Evolutionary conservation across 2,797 vertebrate genomes (phyloP), one percentile per base, ranked within the genome.

Genomic region (Tiaroga cobitis): DNA sequence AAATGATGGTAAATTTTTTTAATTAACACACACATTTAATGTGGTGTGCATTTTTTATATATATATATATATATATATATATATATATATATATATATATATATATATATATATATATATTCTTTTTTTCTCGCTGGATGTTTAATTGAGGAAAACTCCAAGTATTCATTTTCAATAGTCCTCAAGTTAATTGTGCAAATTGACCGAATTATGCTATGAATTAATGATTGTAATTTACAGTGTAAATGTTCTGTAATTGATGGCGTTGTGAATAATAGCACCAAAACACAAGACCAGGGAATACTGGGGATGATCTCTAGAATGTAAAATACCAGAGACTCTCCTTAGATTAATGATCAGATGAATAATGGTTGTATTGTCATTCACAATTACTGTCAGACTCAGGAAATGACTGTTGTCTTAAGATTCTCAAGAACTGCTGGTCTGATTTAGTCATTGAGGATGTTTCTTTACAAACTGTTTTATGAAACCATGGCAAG

Each of bases 321-420:
- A 43, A 43, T 73, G 37, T 72, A 13, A 41, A 41, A 70, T 41
- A 72, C n/a, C 49, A 16, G 11, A 73, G 68, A 54, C 43, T 11
- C 79, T 59, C 68, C 37, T 63, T 37, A 41, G 21, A 70, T 34
- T 6, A 81, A 56, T 29, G 6, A 59, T 41, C 4, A 43, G 18
- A 61, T 73, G 51, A 82, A 77, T 77, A 77, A 61, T 61, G 26
- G 37, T 24, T 73, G 29, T 73, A 46, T 15, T 24, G 63, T 81
- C 46, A 39, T 37, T 69, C 63, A 54, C 29, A 24, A 24, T 75
- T 2, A 56, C 34, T 39, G 51, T 67, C 54, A 39, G 54, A 41
- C 39, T 59, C 54, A 59, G 51, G 34, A 77, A 59, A 65, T 67
- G 29, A 80, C 78, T 49, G 63, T n/a, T n/a, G 43, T 34, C 7